A percentile compares a stretch with the other conserved stretches of the same genome.
Evolutionary conservation across 2,113 vertebrate species (phyloP).

Genomic region (Turdus rufiventris): DNA sequence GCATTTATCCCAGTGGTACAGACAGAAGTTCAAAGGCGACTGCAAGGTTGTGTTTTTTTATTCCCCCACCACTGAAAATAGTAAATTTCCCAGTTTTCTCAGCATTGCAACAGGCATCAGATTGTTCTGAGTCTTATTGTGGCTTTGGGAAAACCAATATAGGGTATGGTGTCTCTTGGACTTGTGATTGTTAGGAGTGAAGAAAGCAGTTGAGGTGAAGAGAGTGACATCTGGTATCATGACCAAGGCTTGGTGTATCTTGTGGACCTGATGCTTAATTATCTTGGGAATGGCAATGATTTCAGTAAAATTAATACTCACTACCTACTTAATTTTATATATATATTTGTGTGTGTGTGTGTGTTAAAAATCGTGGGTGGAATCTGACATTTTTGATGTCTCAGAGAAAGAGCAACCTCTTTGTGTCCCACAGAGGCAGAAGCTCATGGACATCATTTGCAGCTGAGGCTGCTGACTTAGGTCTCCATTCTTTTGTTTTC

Average conservation of each 20-base stretch:
- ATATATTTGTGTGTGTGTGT: background rate
- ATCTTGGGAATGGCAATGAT: background rate
- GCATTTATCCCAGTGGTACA: background rate
- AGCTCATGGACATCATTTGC: background rate
- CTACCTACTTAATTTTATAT: background rate
- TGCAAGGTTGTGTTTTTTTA: background rate
- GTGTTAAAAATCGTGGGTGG: background rate
- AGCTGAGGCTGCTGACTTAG: background rate
- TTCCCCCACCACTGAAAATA: background rate
- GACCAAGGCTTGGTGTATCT: background rate
- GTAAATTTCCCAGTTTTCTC: background rate
- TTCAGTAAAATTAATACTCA: background rate
- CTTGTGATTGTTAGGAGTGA: background rate
- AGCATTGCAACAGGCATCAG: background rate
- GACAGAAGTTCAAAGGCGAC: background rate
- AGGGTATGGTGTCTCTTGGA: background rate
- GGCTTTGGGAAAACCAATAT: background rate
- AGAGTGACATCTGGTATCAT: background rate
- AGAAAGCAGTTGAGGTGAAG: background rate
- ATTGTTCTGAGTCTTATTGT: background rate
- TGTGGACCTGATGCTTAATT: background rate
- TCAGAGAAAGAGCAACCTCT: background rate
- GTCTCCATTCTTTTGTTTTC: background rate
- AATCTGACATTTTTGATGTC: background rate
- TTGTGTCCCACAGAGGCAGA: background rate